Conservation (phyloP, 2,888 invertebrate genomes). For the Smittia aterrima region DNA sequence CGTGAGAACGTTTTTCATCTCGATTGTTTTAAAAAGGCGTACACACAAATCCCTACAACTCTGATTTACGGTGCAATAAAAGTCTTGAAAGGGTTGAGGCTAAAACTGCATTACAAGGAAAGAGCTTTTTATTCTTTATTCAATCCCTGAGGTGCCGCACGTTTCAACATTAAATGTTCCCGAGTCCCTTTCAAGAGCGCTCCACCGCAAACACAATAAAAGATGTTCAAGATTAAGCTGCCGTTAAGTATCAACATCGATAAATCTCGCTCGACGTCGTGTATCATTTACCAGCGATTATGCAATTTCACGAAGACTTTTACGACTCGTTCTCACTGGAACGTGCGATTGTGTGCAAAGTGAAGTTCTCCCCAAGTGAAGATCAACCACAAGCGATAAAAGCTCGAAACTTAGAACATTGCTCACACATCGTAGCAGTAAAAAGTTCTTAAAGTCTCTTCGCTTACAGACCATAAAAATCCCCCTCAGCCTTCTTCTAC, state of each 20-base stretch:
- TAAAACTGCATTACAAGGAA: slow-evolving; percentile 1
- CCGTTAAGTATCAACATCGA: slow-evolving; percentile 5
- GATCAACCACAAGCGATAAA: slow-evolving; percentile 29
- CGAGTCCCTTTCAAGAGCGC: not conserved
- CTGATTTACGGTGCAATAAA: slow-evolving; percentile 19
- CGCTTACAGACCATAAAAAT: not conserved
- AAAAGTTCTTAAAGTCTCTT: slow-evolving; percentile 1
- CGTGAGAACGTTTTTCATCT: not conserved
- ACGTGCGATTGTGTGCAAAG: not conserved
- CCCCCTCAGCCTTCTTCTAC: not conserved
- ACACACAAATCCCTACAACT: not conserved
- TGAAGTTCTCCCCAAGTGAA: not conserved
- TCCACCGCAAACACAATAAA: not conserved
- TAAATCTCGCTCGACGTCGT: not conserved
- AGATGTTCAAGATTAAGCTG: not conserved
- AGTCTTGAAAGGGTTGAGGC: not conserved
- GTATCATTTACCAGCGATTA: slow-evolving; percentile 20
- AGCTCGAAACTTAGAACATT: not conserved
- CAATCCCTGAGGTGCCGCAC: slow-evolving; percentile 10
- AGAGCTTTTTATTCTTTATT: slow-evolving; percentile 17
- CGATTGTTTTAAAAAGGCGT: not conserved
- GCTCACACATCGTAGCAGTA: slow-evolving; percentile 22
- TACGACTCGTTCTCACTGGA: not conserved
- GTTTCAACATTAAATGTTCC: not conserved
- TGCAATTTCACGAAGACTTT: slow-evolving; percentile 16